A percentile compares a stretch with the other conserved stretches of the same genome.
Conservation (phyloP, 35 echinoderm and acorn worm species). For the Nesometra sesokonis region DNA sequence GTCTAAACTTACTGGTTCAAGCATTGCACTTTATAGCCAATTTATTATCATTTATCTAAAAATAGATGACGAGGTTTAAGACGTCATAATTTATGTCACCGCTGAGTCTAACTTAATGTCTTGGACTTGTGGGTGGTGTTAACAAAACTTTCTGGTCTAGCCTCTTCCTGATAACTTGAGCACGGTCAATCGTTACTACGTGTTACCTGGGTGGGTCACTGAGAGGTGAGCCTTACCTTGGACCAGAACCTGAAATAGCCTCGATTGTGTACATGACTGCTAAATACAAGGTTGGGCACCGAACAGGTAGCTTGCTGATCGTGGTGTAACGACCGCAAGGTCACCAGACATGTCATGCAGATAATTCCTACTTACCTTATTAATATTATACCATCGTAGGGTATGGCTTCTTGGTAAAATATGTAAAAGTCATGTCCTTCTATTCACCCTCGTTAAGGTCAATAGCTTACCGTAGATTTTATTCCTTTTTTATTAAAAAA, state of each 20-base stretch:
- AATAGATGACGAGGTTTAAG: too few species aligned
- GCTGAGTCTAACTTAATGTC: too few species aligned
- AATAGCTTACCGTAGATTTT: background rate
- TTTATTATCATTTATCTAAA: too few species aligned
- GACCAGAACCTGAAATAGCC: background rate
- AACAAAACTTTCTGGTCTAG: background rate
- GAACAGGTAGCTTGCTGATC: background rate
- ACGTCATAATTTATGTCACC: too few species aligned
- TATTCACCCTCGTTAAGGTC: background rate
- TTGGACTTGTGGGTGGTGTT: background rate
- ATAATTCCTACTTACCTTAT: background rate
- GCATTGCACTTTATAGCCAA: too few species aligned
- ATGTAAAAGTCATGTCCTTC: background rate
- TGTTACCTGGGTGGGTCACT: background rate
- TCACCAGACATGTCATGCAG: background rate
- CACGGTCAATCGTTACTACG: background rate
- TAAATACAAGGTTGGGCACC: background rate
- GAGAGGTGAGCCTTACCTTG: background rate
- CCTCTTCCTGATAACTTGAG: background rate
- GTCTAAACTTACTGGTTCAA: too few species aligned
- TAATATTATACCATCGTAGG: background rate
- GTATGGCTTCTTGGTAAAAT: background rate
- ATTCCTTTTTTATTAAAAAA: too few species aligned
- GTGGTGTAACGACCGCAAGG: background rate
- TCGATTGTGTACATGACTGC: background rate